phyloP scores from a whole-genome alignment of 2,113 vertebrate species.

The Macaca fascicularis region DNA sequence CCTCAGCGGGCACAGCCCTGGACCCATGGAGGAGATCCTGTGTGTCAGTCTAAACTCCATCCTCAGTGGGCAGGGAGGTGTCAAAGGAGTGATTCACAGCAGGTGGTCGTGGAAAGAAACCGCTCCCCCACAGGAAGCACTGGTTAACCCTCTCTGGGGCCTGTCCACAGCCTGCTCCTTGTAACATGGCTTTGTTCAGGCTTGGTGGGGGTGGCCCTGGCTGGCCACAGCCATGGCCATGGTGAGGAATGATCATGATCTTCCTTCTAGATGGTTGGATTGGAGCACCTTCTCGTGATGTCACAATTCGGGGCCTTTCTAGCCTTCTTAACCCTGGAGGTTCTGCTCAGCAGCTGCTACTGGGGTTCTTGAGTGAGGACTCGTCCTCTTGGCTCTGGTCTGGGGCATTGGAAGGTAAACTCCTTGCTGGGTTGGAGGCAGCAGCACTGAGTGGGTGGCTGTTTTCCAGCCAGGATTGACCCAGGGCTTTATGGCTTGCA shows the following conservation, averaged over 20 bases:
- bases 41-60: fast-evolving
- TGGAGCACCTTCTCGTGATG: neutral
- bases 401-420: neutral
- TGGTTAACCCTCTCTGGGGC: neutral
- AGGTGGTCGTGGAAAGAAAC: neutral
- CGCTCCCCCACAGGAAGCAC: neutral
- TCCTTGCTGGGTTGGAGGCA: neutral
- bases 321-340: neutral
- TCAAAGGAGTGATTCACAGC: neutral
- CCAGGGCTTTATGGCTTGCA: neutral
- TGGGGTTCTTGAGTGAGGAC: neutral
- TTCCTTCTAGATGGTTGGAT: neutral
- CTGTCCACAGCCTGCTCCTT: neutral
- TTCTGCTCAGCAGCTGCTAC: neutral
- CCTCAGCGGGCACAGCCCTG: neutral
- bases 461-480: neutral
- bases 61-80: too few species aligned
- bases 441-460: neutral
- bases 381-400: neutral
- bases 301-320: neutral
- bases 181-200: neutral
- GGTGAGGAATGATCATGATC: neutral
- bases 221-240: fast-evolving
- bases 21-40: neutral
- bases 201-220: neutral